Evolutionary conservation across 1,140 invertebrate genomes (phyloP), one percentile per base, ranked within the genome.

Genomic region (Holotrichia oblita): DNA sequence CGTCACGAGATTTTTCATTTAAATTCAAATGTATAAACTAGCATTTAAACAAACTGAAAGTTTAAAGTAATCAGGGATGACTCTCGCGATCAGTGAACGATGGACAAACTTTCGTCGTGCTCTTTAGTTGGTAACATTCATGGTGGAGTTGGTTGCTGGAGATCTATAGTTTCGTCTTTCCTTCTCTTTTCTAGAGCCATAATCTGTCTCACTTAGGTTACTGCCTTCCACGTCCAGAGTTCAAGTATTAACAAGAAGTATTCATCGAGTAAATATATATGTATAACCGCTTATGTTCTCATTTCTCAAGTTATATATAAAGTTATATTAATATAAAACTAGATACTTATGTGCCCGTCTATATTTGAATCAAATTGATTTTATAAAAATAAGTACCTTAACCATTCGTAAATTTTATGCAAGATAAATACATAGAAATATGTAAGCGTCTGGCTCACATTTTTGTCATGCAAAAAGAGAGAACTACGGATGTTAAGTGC

Each of bases 41-140:
- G 61, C 20, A 69, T 69, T 69, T 69, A 69, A 69, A 69, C 61
- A 69, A 69, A 69, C 61, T 69, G 61, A 69, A 69, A 69, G 22
- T 69, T 69, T 69, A 69, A 69, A 69, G 61, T 69, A 69, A 69
- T 69, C 61, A 34, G 27, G 61, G 61, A 69, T 34, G 61, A 69
- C 61, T 69, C 22, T 14, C 61, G 61, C 17, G 61, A 69, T 69
- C 61, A 27, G 22, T 69, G 61, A 69, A 69, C 2, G 61, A 69
- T 69, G 61, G 61, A 69, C 61, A 69, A 69, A 69, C 61, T 69
- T 69, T 27, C 61, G 14, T 27, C 61, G 61, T 64, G 61, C 22
- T 22, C 8, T 22, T 20, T 20, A 64, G 61, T 64, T 69, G 61
- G 61, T 22, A 69, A 69, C 61, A 27, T 69, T 14, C 8, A 69